Conservation (phyloP, 2,797 vertebrate species). For the Neosilurus mollespiculum region DNA sequence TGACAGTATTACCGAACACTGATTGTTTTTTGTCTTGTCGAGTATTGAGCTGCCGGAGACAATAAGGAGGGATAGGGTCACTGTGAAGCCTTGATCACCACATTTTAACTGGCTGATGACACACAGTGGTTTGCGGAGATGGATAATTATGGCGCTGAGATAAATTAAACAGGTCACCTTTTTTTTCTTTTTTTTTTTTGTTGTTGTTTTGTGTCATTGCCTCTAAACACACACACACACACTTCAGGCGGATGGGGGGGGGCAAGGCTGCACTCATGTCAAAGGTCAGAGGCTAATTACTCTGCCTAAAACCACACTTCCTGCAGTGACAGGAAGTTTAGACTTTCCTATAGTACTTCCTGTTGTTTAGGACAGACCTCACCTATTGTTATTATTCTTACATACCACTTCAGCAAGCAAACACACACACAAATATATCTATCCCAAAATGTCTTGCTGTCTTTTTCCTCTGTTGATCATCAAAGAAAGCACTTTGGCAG, state of each 20-base stretch:
- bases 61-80: conserved; percentile 58
- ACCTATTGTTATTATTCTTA: conserved; percentile 51
- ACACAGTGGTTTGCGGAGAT: not conserved
- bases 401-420: conserved; percentile 41
- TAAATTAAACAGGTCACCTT: conserved; percentile 48
- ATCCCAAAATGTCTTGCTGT: conserved; percentile 53
- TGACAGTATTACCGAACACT: conserved; percentile 78
- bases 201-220: conserved; percentile 10
- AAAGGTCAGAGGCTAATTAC: conserved; percentile 57
- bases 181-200: conserved; percentile 51
- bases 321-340: conserved; percentile 69
- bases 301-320: conserved; percentile 63
- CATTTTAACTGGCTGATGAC: conserved; percentile 17
- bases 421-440: conserved; percentile 32
- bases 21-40: conserved; percentile 51
- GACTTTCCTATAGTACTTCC: conserved; percentile 68
- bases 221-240: conserved; percentile 35
- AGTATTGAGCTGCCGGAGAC: conserved; percentile 60
- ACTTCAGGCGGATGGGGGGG: conserved; percentile 56
- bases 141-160: conserved; percentile 33
- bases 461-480: conserved; percentile 53
- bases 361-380: conserved; percentile 67
- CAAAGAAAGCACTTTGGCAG: conserved; percentile 82
- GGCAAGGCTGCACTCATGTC: conserved; percentile 31
- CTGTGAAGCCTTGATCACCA: conserved; percentile 67